Conservation (phyloP, 2,797 vertebrate genomes). For the Sus cebifrons region DNA sequence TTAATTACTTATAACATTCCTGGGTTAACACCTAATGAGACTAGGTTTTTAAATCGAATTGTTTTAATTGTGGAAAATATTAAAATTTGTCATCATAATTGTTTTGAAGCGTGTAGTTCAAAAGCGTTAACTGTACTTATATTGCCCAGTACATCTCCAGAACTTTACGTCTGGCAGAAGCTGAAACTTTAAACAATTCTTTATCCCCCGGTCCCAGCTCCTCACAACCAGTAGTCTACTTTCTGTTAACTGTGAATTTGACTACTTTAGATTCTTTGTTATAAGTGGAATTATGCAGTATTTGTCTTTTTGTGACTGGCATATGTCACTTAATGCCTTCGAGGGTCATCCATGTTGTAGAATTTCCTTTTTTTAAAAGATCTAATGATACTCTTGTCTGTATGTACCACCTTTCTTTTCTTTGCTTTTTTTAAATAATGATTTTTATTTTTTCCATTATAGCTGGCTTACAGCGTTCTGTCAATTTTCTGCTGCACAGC, state of each 20-base stretch:
- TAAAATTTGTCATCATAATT: not conserved
- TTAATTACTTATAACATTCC: not conserved
- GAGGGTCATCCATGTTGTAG: not conserved
- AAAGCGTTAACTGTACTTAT: not conserved
- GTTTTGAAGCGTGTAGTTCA: not conserved
- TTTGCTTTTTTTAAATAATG: not conserved
- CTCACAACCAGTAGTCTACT: not conserved
- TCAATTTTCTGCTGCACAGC: too few species aligned
- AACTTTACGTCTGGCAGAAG: not conserved
- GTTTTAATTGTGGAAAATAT: not conserved
- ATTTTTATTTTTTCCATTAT: too few species aligned
- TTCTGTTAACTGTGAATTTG: not conserved
- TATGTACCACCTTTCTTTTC: not conserved
- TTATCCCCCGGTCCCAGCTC: not conserved
- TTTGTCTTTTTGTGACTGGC: not conserved
- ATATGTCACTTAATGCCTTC: constrained; percentile 1
- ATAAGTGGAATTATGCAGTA: not conserved
- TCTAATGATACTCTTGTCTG: not conserved
- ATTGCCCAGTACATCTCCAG: not conserved
- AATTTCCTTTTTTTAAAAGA: not conserved
- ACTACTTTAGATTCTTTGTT: not conserved
- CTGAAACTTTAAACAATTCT: not conserved
- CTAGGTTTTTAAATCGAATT: not conserved
- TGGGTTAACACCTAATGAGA: not conserved
- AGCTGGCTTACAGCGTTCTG: too few species aligned